Evolutionary conservation across 2,888 invertebrate genomes (phyloP).

Genomic region (Epistrophella euchroma): DNA sequence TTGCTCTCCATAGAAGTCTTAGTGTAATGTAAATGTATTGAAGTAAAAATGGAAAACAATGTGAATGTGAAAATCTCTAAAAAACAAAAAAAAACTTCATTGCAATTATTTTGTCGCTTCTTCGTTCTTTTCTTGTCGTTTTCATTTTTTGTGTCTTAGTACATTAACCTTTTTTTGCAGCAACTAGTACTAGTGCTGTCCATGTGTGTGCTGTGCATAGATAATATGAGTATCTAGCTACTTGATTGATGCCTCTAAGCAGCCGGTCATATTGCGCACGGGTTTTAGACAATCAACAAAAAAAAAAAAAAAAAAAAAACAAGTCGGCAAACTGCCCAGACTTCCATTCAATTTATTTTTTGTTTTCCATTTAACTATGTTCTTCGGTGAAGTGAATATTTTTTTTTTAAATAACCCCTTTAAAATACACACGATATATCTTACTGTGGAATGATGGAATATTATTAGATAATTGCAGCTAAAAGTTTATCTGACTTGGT

Average conservation of each 20-base stretch:
- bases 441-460: conserved; percentile 21
- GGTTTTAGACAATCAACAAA: conserved; percentile 12
- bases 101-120: conserved; percentile 68
- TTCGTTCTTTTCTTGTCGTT: conserved; percentile 23
- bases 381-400: conserved; percentile 17
- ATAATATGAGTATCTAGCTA: conserved; percentile 45
- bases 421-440: background rate
- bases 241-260: conserved; percentile 71
- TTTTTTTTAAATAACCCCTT: conserved; percentile 24
- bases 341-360: conserved; percentile 12
- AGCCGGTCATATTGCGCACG: conserved; percentile 60
- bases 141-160: conserved; percentile 40
- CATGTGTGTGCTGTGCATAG: conserved; percentile 38
- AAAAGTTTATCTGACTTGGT: background rate
- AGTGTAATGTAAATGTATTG: conserved; percentile 39
- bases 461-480: conserved; percentile 23
- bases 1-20: background rate
- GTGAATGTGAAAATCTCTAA: conserved; percentile 48
- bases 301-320: conserved; percentile 17
- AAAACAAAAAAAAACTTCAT: conserved; percentile 61
- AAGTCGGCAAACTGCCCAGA: conserved; percentile 55
- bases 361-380: conserved; percentile 9
- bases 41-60: conserved; percentile 45
- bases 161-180: conserved; percentile 68
- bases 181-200: conserved; percentile 27